Evolutionary conservation across 1,140 invertebrate species (phyloP).

Genomic region (Pseudoatta argentina): DNA sequence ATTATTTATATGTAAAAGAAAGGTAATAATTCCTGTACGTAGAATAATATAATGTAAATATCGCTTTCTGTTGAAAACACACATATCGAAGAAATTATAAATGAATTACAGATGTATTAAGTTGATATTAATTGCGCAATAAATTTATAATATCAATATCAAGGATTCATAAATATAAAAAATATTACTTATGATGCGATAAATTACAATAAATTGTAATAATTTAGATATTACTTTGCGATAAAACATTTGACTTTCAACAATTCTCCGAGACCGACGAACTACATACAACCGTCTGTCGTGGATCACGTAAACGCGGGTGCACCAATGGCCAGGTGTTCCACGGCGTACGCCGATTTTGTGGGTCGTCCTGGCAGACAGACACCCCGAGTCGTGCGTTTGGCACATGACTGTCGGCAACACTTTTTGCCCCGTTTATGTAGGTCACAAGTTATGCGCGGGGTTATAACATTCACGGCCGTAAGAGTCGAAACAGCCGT

Average conservation of each 20-base stretch:
- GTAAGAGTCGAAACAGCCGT: conserved; percentile 45
- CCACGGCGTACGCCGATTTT: conserved; percentile 70
- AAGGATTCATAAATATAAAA: background rate
- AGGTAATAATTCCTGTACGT: background rate
- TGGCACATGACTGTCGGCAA: conserved; percentile 70
- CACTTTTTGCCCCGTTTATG: conserved; percentile 69
- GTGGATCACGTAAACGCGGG: conserved; percentile 61
- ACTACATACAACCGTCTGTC: conserved; percentile 62
- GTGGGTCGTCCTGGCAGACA: conserved; percentile 76
- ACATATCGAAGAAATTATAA: background rate
- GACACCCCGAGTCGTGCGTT: conserved; percentile 74
- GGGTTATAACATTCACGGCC: conserved; percentile 61
- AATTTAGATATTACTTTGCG: conserved; percentile 13
- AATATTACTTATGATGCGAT: background rate
- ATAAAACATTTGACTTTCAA: conserved; percentile 58
- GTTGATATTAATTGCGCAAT: background rate
- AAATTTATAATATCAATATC: background rate
- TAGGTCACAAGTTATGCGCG: conserved; percentile 69
- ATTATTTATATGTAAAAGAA: background rate
- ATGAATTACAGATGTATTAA: background rate
- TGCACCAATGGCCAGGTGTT: conserved; percentile 74
- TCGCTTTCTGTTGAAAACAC: background rate
- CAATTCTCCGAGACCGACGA: conserved; percentile 45
- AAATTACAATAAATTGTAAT: background rate
- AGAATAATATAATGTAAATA: conserved; percentile 1